A percentile compares a stretch with the other conserved stretches of the same genome.
Evolutionary conservation across 2,888 invertebrate species (phyloP).

Genomic region (Agriopis aurantiaria): DNA sequence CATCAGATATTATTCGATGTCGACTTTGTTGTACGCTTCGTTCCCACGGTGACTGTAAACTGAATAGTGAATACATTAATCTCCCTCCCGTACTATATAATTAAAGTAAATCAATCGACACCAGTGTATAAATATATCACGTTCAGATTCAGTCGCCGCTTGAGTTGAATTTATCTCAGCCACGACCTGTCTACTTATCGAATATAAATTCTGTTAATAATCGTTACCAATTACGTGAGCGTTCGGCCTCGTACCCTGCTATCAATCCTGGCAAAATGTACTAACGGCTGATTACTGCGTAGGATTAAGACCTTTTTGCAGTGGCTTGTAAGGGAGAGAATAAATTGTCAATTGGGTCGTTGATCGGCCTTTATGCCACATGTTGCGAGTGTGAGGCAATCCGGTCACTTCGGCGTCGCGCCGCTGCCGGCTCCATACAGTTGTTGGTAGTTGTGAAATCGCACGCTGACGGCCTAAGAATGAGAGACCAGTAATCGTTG

Average conservation of each 20-base stretch:
- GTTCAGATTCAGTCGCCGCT: constrained; percentile 63
- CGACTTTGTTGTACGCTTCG: constrained; percentile 37
- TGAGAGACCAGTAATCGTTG: constrained; percentile 41
- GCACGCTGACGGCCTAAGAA: constrained; percentile 65
- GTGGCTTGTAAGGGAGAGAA: constrained; percentile 70
- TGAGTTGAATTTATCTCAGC: constrained; percentile 32
- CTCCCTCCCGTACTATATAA: constrained; percentile 44
- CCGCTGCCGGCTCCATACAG: constrained; percentile 61
- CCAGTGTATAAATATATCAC: constrained; percentile 69
- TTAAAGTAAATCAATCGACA: constrained; percentile 55
- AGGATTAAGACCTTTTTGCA: constrained; percentile 76
- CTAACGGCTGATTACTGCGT: constrained; percentile 59
- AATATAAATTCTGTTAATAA: constrained; percentile 81
- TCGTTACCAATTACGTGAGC: constrained; percentile 80
- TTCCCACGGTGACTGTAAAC: constrained; percentile 41
- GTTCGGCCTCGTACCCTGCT: constrained; percentile 72
- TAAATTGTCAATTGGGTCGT: constrained; percentile 64
- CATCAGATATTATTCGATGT: constrained; percentile 30
- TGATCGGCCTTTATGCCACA: constrained; percentile 64
- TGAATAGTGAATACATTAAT: constrained; percentile 32
- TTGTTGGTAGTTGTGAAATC: constrained; percentile 73
- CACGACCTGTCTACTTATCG: constrained; percentile 72
- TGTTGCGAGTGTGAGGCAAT: constrained; percentile 61
- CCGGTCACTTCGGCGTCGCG: constrained; percentile 49
- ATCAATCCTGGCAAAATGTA: constrained; percentile 67